Conservation (phyloP, 1,140 invertebrate genomes). For the Drosophila prosaltans region DNA sequence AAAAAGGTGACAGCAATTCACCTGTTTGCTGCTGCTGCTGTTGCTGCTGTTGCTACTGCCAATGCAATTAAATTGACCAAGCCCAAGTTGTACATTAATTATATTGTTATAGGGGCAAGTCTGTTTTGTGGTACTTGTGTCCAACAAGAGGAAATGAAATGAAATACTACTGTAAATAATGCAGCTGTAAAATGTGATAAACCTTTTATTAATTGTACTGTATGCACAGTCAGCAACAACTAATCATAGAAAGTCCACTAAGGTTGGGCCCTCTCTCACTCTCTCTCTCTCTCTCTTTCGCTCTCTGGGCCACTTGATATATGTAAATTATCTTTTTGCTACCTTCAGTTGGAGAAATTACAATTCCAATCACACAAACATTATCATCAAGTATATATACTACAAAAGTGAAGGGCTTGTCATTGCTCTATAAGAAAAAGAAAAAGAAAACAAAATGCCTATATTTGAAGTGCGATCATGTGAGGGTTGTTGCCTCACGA, state of each 20-base stretch:
- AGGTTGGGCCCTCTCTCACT: conserved; percentile 20
- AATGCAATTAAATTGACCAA: conserved; percentile 54
- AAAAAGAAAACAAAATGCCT: not conserved
- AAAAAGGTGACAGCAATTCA: conserved; percentile 11
- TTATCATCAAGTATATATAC: conserved; percentile 38
- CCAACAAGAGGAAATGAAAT: conserved; percentile 25
- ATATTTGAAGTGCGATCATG: not conserved
- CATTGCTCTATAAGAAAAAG: conserved; percentile 22
- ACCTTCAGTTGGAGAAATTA: conserved; percentile 63
- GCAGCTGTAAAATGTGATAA: conserved; percentile 53
- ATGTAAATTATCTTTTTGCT: conserved; percentile 37
- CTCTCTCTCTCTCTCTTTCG: too few relatives aligned
- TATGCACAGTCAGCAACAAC: conserved; percentile 13
- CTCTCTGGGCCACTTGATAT: conserved; percentile 21
- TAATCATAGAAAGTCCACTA: conserved; percentile 58
- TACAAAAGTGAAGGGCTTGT: conserved; percentile 65
- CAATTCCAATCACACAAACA: conserved; percentile 52
- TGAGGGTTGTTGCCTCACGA: conserved; percentile 24
- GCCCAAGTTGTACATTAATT: conserved; percentile 15
- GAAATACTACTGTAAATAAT: conserved; percentile 34
- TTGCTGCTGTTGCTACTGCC: not conserved
- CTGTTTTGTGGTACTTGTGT: not conserved
- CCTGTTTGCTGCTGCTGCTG: conserved; percentile 3
- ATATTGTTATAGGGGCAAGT: conserved; percentile 22
- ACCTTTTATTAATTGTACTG: conserved; percentile 64